A percentile compares a stretch with the other conserved stretches of the same genome.
phyloP scores from a whole-genome alignment of 2,113 vertebrate genomes.

The Lamprotornis superbus region DNA sequence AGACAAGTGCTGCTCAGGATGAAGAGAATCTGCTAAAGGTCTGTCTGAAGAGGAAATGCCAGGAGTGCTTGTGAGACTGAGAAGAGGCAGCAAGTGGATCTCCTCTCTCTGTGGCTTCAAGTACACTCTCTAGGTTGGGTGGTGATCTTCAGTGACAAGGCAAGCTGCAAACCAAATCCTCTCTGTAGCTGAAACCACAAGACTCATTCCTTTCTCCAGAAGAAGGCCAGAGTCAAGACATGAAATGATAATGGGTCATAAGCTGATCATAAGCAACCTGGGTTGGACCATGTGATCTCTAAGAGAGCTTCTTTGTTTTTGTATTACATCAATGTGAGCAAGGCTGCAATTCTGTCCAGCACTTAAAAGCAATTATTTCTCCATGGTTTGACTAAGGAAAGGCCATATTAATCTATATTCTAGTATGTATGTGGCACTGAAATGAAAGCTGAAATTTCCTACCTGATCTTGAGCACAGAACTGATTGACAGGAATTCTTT shows the following conservation, averaged over 20 bases:
- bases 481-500: background rate
- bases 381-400: background rate
- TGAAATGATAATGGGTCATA: constrained; percentile 30
- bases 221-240: background rate
- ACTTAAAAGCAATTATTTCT: background rate
- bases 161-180: background rate
- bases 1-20: background rate
- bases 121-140: background rate
- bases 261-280: constrained; percentile 64
- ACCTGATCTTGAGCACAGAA: background rate
- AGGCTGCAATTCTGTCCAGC: background rate
- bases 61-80: background rate
- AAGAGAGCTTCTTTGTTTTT: constrained; percentile 48
- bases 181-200: constrained; percentile 25
- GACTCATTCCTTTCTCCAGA: background rate
- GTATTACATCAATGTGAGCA: background rate
- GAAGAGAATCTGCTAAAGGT: background rate
- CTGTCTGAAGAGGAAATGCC: background rate
- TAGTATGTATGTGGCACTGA: background rate
- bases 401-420: background rate
- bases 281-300: constrained; percentile 38
- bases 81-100: background rate
- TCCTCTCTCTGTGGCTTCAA: background rate
- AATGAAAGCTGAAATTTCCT: background rate
- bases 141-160: background rate